Percentiles rank a stretch among this genome's conserved stretches.
Evolutionary conservation across 2,797 vertebrate species (phyloP).

Genomic region (Cetoscarus ocellatus): DNA sequence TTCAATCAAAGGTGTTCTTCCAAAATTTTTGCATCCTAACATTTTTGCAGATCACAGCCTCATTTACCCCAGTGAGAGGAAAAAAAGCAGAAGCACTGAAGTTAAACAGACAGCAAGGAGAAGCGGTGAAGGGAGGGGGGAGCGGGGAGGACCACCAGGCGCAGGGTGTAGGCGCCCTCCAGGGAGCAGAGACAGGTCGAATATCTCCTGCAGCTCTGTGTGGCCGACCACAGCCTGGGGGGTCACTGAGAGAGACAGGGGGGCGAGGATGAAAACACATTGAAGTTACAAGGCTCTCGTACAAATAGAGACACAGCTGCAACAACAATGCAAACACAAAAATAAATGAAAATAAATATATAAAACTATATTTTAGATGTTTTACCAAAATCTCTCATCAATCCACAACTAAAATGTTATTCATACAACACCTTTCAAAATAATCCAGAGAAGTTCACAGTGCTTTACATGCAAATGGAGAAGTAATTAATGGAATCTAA

Average conservation of each 20-base stretch:
- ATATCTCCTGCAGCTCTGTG: conserved; percentile 80
- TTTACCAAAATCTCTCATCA: too few species aligned
- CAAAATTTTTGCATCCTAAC: conserved; percentile 19
- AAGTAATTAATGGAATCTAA: too few species aligned
- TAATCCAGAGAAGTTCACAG: too few species aligned
- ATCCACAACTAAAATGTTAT: too few species aligned
- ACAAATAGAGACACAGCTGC: too few species aligned
- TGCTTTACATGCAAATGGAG: too few species aligned
- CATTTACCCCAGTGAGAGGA: conserved; percentile 77
- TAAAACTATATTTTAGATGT: too few species aligned
- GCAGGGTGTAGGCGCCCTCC: conserved; percentile 63
- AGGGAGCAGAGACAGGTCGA: conserved; percentile 80
- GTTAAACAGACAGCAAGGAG: conserved; percentile 76
- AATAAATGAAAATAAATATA: too few species aligned
- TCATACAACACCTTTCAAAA: too few species aligned
- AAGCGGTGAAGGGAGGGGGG: conserved; percentile 43
- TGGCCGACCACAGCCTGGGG: conserved; percentile 67
- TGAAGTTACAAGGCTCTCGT: too few species aligned
- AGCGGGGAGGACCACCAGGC: conserved; percentile 17
- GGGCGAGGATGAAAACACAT: neutral
- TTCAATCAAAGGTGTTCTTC: conserved; percentile 3
- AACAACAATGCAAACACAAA: too few species aligned
- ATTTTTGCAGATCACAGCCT: conserved; percentile 18
- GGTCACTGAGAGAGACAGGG: conserved; percentile 67
- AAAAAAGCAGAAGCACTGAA: conserved; percentile 74